Evolutionary conservation across 2,797 vertebrate genomes (phyloP), one percentile per base, ranked within the genome.

Genomic region (Crenuchus spilurus): DNA sequence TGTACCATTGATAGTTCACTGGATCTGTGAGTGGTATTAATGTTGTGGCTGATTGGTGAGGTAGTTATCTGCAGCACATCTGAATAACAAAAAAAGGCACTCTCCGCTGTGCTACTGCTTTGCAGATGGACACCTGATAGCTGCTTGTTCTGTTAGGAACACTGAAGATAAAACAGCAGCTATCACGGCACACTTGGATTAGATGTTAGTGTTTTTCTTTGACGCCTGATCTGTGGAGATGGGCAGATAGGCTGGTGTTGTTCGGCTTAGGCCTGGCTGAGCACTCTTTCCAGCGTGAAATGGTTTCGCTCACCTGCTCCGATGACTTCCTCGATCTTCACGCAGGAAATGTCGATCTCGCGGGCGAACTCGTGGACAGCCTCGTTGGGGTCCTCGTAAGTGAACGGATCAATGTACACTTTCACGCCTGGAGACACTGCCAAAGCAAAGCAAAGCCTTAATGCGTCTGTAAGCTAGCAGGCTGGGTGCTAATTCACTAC

Each of bases 311-410:
- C 92, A 94, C 98, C 98, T 92, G 98, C 97, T 79, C 98, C 98
- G 33, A 99, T 99, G 87, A 99, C 98, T 87, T 99, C 97, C 87
- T 99, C 98, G 0, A 99, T 99, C 90, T 99, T 99, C 86, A 99
- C 97, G 0, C 96, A 98, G 52, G 98, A 99, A 85, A 99, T 98
- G 84, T 99, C 98, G 0, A 99, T 99, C 88, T 99, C 98, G 87
- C 99, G 97, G 87, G 98, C 98, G 0, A 99, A 99, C 86, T 99
- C 98, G 35, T 98, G 94, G 55, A 99, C 91, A 0, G 98, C 98
- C 82, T 99, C 98, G 0, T 99, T 99, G 28, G 98, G 98, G 83
- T 99, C 97, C 78, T 99, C 97, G 0, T 99, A 99, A 52, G 97
- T 99, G 86, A 99, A 99, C 1, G 98, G 98, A 84, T 99, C 97